Percentiles rank a stretch among this genome's conserved stretches.
Evolutionary conservation across 2,797 vertebrate genomes (phyloP).

Genomic region (Gallinago stenura): DNA sequence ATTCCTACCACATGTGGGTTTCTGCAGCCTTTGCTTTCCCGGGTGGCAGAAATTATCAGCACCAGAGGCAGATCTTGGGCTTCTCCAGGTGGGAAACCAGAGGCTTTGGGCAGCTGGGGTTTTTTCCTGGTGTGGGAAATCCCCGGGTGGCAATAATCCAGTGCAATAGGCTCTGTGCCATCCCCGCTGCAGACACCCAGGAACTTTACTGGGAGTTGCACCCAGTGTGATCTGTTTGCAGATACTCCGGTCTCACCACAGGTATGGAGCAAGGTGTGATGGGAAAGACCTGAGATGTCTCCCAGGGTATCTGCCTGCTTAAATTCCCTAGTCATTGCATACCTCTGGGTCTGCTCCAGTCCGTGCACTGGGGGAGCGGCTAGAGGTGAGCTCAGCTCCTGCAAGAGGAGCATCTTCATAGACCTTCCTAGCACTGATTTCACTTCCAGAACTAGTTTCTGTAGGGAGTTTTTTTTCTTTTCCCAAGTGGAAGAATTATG

Average conservation of each 20-base stretch:
- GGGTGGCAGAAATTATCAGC: neutral
- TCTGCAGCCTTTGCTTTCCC: neutral
- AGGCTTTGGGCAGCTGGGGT: neutral
- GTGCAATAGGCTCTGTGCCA: neutral
- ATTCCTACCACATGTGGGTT: neutral
- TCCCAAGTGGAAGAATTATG: neutral
- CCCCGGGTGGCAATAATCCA: neutral
- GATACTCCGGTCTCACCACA: neutral
- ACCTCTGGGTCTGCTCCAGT: neutral
- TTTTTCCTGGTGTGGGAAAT: constrained; percentile 31
- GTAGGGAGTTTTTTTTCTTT: neutral
- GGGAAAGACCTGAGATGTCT: neutral
- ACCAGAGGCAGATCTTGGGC: neutral
- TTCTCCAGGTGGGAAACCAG: neutral
- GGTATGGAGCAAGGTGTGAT: neutral
- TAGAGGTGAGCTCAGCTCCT: neutral
- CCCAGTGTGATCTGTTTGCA: neutral
- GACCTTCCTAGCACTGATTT: neutral
- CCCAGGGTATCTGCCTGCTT: neutral
- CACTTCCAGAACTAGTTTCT: neutral
- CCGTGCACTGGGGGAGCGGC: neutral
- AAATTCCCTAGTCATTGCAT: neutral
- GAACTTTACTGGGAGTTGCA: neutral
- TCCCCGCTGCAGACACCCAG: neutral
- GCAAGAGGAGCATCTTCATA: neutral